Base-by-base conservation (phyloP, 2,113 vertebrate genomes). In the Nyctereutes procyonoides region DNA sequence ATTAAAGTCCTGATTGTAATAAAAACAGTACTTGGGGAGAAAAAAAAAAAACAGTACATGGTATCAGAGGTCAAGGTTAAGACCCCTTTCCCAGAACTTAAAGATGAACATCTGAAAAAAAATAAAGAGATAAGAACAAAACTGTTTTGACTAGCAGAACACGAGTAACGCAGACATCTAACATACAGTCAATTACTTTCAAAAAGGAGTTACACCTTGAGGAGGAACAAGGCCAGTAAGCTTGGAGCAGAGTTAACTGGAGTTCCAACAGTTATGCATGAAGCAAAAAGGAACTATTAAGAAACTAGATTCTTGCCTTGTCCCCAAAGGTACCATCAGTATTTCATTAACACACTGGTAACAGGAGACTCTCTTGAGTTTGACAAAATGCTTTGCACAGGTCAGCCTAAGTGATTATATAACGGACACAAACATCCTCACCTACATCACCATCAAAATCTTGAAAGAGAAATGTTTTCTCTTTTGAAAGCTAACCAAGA, bases 1-100 rank as follows among this genome's bases (percentile, higher is more conserved):
- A 69, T 58, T 80, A 69, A 88, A 84, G 71, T 73, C 26, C 19
- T 6, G 56, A 77, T 91, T 56, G 87, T 55, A 96, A 48, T 83
- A 81, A 79, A 90, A 98, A 97, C 0, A 97, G 76, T 13, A 20
- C 26, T 89, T 69, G 24, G 58, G 6, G 1, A 73, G 88, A 98
- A 97, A 81, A 79, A 90, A 98, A 97, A 81, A 79, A 90, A 98
- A 97, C 0, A 97, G 76, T 13, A 20, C 26, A 90, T 69, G 20
- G 58, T 96, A 80, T 32, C 74, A 26, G 26, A 90, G 81, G 86
- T 89, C 95, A 94, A 58, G 80, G 62, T 76, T 62, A 81, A 43
- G n/a, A 80, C 81, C 89, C 85, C 83, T 88, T 97, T 92, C 76
- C 86, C 67, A 74, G 56, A 96, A 88, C 24, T 35, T 76, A 88